Base-by-base conservation (phyloP, 2,113 vertebrate genomes). In the Syngnathus scovelli region DNA sequence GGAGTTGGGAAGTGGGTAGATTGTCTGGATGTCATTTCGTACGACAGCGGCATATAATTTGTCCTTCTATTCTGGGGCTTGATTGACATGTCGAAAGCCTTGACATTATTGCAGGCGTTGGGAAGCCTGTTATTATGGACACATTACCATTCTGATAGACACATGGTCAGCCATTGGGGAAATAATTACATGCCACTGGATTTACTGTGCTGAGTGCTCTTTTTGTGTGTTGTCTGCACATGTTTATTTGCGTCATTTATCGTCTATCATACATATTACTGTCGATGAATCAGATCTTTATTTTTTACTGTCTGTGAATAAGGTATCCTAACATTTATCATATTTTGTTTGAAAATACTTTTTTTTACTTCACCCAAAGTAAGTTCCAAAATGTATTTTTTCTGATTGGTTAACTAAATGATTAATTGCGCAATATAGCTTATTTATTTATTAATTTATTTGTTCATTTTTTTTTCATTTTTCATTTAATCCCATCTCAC, bases 71-170 rank as follows among this genome's bases (percentile, higher is more conserved):
- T 95, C 93, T 93, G 89, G 90, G 91, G 83, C 71, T 89, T 95
- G 96, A 97, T 93, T 96, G 96, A 94, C 93, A 85, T 88, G 89
- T 90, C 89, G 91, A 92, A 93, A 92, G 92, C 91, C 93, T 89
- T 95, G 94, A 94, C 94, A 95, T 94, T 93, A 91, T 90, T 91
- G 70, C 92, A 79, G 70, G 89, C 90, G 77, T 92, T 88, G 93
- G 77, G 64, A 92, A 96, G 93, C 92, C 95, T 96, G 94, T 95
- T 95, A 96, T 98, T 97, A 98, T 92, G 92, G 93, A 90, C 93
- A 93, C 95, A 96, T 98, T 98, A 96, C 96, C 95, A 96, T 98
- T 96, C 95, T 92, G 94, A 96, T 96, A 96, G 96, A 98, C 95
- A 95, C 94, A 94, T 90, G 87, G 92, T 91, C 80, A 91, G 72